phyloP scores from a whole-genome alignment of 2,888 invertebrate genomes.

The Microplitis manilae region DNA sequence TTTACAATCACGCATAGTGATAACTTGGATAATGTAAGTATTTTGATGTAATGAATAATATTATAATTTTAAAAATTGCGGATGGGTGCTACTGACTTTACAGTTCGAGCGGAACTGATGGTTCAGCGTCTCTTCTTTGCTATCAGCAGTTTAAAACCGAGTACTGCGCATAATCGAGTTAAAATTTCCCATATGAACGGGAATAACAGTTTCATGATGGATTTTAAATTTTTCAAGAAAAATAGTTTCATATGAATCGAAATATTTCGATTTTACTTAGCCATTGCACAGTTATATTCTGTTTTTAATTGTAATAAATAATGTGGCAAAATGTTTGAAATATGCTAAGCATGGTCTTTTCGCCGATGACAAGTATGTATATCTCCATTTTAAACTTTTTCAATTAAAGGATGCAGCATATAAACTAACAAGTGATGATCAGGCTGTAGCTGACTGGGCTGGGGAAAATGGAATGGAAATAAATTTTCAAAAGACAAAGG shows the following conservation, averaged over 20 bases:
- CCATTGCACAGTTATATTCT: background rate
- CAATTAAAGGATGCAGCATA: background rate
- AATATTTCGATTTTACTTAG: no score
- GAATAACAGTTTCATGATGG: no score
- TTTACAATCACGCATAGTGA: no score
- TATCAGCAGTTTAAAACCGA: background rate
- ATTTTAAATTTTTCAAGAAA: no score
- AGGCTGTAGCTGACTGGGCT: background rate
- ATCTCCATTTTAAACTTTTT: background rate
- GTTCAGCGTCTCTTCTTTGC: constrained; percentile 21
- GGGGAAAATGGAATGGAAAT: background rate
- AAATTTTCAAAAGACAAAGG: background rate
- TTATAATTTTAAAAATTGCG: no score
- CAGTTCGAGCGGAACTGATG: background rate
- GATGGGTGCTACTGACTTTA: background rate
- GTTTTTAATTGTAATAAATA: background rate
- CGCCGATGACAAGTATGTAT: background rate
- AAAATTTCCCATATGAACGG: no score
- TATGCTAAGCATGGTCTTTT: background rate
- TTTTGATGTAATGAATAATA: no score
- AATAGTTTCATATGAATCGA: no score
- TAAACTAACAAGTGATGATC: background rate
- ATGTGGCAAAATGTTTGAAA: background rate
- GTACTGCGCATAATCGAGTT: background rate
- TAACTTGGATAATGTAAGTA: no score